Conservation (phyloP, 1,140 invertebrate genomes). For the Drosophila fuyamai region DNA sequence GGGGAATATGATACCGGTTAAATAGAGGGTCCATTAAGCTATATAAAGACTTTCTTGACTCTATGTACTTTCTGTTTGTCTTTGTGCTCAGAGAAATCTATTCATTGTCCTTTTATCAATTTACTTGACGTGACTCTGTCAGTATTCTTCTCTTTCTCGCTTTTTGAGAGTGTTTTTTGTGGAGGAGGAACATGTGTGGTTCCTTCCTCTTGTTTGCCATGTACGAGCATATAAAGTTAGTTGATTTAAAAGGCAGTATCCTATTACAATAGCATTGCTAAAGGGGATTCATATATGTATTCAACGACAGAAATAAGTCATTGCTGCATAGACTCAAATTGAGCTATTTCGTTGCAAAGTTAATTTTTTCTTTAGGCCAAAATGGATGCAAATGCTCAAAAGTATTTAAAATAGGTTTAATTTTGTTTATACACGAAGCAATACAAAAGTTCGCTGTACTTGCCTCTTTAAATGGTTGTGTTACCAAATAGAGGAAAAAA, state of each 20-base stretch:
- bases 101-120: conserved; percentile 46
- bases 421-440: too few relatives aligned
- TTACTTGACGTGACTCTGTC: conserved; percentile 38
- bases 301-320: background rate
- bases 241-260: conserved; percentile 71
- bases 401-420: too few relatives aligned
- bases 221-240: conserved; percentile 48
- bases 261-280: conserved; percentile 33
- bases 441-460: too few relatives aligned
- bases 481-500: too few relatives aligned
- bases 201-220: background rate
- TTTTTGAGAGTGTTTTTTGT: conserved; percentile 12
- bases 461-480: too few relatives aligned
- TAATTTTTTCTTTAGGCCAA: too few relatives aligned
- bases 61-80: conserved; percentile 38
- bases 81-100: conserved; percentile 46
- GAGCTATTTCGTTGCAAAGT: background rate
- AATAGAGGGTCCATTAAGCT: conserved; percentile 6
- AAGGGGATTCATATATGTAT: too few relatives aligned
- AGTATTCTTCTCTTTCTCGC: conserved; percentile 24
- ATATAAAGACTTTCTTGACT: conserved; percentile 6
- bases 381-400: background rate
- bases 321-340: background rate
- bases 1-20: conserved; percentile 36
- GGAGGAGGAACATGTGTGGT: background rate